Evolutionary conservation across 2,797 vertebrate species (phyloP).

Genomic region (Lithobates sylvaticus): DNA sequence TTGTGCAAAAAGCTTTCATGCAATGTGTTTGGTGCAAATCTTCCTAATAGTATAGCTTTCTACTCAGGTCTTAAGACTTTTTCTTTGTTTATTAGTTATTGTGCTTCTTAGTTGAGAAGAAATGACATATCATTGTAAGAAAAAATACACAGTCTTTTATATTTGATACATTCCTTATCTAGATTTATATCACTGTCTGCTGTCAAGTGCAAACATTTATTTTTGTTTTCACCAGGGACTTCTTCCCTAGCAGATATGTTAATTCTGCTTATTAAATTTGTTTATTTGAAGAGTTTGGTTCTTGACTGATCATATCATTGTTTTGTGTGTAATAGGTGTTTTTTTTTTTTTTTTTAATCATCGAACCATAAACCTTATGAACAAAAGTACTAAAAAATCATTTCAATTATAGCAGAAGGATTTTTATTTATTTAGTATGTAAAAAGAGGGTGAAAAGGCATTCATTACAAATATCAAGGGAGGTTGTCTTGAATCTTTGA

Average conservation of each 20-base stretch:
- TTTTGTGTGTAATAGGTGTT: not conserved
- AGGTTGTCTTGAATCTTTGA: too few relatives aligned
- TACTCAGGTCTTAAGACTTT: not conserved
- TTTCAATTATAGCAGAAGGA: not conserved
- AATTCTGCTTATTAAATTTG: not conserved
- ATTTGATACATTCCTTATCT: constrained; percentile 5
- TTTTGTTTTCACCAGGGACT: constrained; percentile 4
- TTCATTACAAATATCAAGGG: too few relatives aligned
- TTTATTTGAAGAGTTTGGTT: not conserved
- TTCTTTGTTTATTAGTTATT: not conserved
- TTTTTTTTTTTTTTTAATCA: not conserved
- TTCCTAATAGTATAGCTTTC: not conserved
- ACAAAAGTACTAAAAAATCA: not conserved
- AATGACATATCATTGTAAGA: not conserved
- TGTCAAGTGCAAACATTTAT: not conserved
- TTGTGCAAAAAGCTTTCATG: constrained; percentile 1
- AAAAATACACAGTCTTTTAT: not conserved
- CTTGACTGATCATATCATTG: not conserved
- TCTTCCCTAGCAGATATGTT: not conserved
- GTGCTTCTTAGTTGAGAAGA: not conserved
- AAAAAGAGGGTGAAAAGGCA: too few relatives aligned
- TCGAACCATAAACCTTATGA: not conserved
- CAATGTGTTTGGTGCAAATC: not conserved
- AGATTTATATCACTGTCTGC: constrained; percentile 9
- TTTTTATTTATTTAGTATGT: not conserved